phyloP scores from a whole-genome alignment of 2,797 vertebrate genomes.

The Alcedo quadribrachys region DNA sequence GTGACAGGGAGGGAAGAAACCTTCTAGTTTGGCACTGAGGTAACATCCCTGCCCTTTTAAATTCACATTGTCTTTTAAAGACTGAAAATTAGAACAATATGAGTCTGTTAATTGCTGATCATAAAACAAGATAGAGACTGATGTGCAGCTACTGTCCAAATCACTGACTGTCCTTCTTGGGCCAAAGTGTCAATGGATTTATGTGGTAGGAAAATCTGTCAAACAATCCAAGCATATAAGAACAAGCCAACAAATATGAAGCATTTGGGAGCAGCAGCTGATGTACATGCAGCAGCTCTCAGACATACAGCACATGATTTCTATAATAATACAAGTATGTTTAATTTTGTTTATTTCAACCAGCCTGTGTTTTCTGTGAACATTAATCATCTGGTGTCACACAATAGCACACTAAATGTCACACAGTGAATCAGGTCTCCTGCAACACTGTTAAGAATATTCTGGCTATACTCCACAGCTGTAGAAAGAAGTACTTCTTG shows the following conservation, averaged over 20 bases:
- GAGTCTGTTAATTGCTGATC: neutral
- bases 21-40: neutral
- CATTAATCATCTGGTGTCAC: conserved; percentile 48
- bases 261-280: conserved; percentile 26
- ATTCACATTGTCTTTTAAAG: neutral
- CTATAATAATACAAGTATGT: conserved; percentile 17
- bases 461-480: conserved; percentile 30
- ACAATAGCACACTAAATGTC: neutral
- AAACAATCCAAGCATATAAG: neutral
- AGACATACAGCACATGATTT: neutral
- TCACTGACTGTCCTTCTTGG: neutral
- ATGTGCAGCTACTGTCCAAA: neutral
- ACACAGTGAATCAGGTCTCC: conserved; percentile 22
- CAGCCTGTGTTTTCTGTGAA: conserved; percentile 18
- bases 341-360: conserved; percentile 46
- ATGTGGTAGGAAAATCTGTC: neutral
- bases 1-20: neutral
- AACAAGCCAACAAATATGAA: neutral
- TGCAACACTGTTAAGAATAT: neutral
- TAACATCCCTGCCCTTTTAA: neutral
- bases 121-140: neutral
- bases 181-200: neutral
- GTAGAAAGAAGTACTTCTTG: conserved; percentile 21
- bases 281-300: neutral
- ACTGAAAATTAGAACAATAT: neutral